Base-by-base conservation (phyloP, 2,888 invertebrate genomes). In the Priocnemis perturbator region DNA sequence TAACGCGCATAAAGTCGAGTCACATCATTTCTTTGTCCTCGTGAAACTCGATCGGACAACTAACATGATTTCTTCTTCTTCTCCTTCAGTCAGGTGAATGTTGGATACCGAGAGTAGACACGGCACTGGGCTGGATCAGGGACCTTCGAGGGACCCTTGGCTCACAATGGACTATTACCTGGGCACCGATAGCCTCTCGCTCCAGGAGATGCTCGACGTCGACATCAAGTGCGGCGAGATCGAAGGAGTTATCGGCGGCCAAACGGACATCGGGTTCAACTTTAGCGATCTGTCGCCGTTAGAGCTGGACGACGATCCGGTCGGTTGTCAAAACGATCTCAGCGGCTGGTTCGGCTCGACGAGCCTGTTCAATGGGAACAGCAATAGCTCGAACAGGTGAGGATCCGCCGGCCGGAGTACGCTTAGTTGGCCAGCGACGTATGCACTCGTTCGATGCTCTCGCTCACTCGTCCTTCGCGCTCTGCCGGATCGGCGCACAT, bases 141-240 rank as follows among this genome's bases (percentile, higher is more conserved):
- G 87, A 84, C 85, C 86, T 71, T 79, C 88, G 58, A 79, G 86
- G 85, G 88, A 88, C 76, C 88, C 88, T 81, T 89, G 88, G 86
- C 84, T 89, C 81, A 86, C 90, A 65, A 91, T 91, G 91, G 91
- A 91, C 81, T 90, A 91, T 85, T 91, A 90, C 79, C 87, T 91
- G 74, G 90, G 89, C 74, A 89, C 90, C 48, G 91, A 91, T 81
- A 91, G 91, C 60, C 85, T 91, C 87, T 95, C 96, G 60, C 92
- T 97, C 84, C 96, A 96, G 89, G 97, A 97, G 86, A 96, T 97
- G 94, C 92, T 97, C 76, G 96, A 97, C 86, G 94, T 95, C 89
- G 97, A 97, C 87, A 96, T 97, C 73, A 95, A 96, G 87, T 93
- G 94, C 77, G 96, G 94, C 77, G 96, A 96, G 90, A 95, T 96